Evolutionary conservation across 2,797 vertebrate species (phyloP).

Genomic region (Sebastes taczanowskii): DNA sequence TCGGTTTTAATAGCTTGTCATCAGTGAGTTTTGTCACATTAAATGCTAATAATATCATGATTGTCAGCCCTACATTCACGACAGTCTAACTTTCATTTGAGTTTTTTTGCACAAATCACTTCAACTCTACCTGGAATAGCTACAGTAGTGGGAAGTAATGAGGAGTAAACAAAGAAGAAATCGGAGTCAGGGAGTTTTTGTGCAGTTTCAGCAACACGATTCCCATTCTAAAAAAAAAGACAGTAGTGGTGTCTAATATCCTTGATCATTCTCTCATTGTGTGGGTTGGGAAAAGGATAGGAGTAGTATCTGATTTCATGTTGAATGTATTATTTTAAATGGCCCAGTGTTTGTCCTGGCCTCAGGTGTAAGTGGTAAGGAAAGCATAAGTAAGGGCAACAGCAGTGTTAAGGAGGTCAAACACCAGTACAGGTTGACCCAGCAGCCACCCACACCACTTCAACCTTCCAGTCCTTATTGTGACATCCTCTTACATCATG

Average conservation of each 20-base stretch:
- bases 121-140: not conserved
- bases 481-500: not conserved
- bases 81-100: not conserved
- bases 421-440: not conserved
- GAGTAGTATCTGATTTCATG: conserved; percentile 49
- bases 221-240: conserved; percentile 2
- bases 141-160: not conserved
- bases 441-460: not conserved
- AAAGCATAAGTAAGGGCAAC: conserved; percentile 4
- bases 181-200: not conserved
- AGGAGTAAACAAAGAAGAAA: conserved; percentile 13
- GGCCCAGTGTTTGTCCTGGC: not conserved
- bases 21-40: not conserved
- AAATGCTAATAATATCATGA: not conserved
- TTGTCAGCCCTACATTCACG: not conserved
- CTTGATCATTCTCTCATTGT: conserved; percentile 11
- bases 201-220: conserved; percentile 3
- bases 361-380: conserved; percentile 33
- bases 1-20: not conserved
- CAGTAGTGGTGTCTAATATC: conserved; percentile 48
- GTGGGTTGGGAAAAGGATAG: conserved; percentile 44
- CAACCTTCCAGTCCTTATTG: not conserved
- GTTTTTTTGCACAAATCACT: not conserved
- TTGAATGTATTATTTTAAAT: conserved; percentile 21
- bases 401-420: not conserved